Percentiles rank a stretch among this genome's conserved stretches.
Evolutionary conservation across 2,113 vertebrate genomes (phyloP).

Genomic region (Ia io): DNA sequence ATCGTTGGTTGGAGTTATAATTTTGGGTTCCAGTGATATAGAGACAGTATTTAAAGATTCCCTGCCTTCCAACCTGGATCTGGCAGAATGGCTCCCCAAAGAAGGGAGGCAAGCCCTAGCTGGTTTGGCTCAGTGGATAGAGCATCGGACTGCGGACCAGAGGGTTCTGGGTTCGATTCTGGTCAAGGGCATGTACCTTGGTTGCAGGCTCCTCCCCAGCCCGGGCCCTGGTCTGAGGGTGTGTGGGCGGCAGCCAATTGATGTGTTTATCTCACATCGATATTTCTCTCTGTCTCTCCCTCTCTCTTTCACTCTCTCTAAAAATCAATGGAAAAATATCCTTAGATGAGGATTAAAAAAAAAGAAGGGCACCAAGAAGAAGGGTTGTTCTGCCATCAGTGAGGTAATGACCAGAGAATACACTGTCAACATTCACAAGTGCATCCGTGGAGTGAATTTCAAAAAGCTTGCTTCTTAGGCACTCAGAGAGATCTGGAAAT

Average conservation of each 20-base stretch:
- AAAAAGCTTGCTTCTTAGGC: not conserved
- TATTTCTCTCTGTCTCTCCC: too few relatives aligned
- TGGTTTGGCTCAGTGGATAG: too few relatives aligned
- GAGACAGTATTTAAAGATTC: not conserved
- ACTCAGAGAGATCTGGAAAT: not conserved
- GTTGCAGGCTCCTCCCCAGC: too few relatives aligned
- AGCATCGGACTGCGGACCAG: too few relatives aligned
- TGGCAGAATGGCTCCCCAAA: not conserved
- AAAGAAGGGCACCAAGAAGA: not conserved
- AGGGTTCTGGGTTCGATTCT: too few relatives aligned
- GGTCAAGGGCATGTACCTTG: too few relatives aligned
- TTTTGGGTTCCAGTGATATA: not conserved
- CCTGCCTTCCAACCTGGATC: not conserved
- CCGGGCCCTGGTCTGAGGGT: too few relatives aligned
- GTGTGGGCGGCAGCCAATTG: too few relatives aligned
- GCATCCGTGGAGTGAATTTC: not conserved
- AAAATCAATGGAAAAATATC: too few relatives aligned
- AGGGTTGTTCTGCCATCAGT: not conserved
- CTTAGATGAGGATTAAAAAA: too few relatives aligned
- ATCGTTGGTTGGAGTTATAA: not conserved
- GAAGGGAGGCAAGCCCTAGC: not conserved
- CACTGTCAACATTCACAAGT: not conserved
- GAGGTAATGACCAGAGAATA: not conserved
- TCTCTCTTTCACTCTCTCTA: too few relatives aligned
- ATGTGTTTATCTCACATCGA: too few relatives aligned